Percentiles rank a stretch among this genome's conserved stretches.
These are phyloP conservation scores for Mimas tiliae DNA, from an alignment of 2,888 invertebrate genomes.

Conservation along the genomic window DNA sequence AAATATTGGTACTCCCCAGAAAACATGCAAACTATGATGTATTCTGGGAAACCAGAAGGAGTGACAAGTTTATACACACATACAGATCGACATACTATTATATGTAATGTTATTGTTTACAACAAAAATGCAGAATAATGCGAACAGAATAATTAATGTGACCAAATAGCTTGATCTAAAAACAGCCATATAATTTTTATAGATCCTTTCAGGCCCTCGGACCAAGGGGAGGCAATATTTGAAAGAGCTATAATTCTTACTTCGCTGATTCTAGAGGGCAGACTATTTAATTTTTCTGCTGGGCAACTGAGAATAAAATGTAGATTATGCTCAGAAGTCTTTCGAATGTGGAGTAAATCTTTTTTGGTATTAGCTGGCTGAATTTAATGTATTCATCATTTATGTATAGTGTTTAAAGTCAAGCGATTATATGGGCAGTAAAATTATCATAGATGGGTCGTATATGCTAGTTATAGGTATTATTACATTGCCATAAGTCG, in stretches of 20 bases:
- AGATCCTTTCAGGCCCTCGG: neutral
- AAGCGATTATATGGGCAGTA: slow-evolving; percentile 7
- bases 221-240: neutral
- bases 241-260: slow-evolving; percentile 11
- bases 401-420: neutral
- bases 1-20: too few species aligned
- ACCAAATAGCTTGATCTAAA: neutral
- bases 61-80: too few species aligned
- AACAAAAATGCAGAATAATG: neutral
- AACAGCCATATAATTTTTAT: slow-evolving; percentile 7
- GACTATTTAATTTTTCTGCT: neutral
- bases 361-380: neutral
- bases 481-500: slow-evolving; percentile 17
- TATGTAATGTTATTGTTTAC: neutral
- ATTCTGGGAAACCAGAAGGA: too few species aligned
- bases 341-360: neutral
- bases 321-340: neutral
- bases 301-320: neutral
- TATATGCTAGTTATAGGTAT: neutral
- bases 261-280: slow-evolving; percentile 19
- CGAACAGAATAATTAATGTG: neutral
- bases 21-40: too few species aligned
- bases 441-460: slow-evolving; percentile 19
- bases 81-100: too few species aligned
- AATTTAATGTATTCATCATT: slow-evolving; percentile 8